Conservation (phyloP, 2,888 invertebrate genomes). For the Taphrorychus bicolor region DNA sequence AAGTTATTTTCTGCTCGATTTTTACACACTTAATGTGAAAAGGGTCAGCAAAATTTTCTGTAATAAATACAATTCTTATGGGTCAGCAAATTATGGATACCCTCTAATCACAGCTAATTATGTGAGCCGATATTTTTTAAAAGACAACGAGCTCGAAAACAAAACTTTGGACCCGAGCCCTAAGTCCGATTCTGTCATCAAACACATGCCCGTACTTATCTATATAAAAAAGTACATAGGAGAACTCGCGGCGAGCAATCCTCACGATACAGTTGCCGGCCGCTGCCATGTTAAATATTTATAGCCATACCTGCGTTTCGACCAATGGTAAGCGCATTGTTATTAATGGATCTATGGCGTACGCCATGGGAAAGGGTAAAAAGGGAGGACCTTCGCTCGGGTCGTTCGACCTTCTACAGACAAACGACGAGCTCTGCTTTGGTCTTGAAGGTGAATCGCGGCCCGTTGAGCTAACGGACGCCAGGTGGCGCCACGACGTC, state of each 20-base stretch:
- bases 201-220: no score
- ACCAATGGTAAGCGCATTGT: not conserved
- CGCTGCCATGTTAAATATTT: not conserved
- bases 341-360: not conserved
- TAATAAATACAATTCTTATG: no score
- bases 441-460: not conserved
- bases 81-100: no score
- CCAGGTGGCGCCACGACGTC: not conserved
- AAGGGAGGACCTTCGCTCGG: not conserved
- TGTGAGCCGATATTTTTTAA: no score
- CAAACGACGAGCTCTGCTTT: not conserved
- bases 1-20: no score
- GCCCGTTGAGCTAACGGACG: not conserved
- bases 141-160: no score
- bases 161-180: no score
- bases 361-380: not conserved
- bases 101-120: no score
- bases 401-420: not conserved
- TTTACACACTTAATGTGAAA: no score
- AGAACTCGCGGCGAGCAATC: not conserved
- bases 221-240: slow-evolving; percentile 13
- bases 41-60: no score
- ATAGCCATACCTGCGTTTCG: not conserved
- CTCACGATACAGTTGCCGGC: not conserved
- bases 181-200: no score